These are phyloP conservation scores for Hypsopygia costalis DNA, from an alignment of 2,888 invertebrate species.

Conservation along the genomic window DNA sequence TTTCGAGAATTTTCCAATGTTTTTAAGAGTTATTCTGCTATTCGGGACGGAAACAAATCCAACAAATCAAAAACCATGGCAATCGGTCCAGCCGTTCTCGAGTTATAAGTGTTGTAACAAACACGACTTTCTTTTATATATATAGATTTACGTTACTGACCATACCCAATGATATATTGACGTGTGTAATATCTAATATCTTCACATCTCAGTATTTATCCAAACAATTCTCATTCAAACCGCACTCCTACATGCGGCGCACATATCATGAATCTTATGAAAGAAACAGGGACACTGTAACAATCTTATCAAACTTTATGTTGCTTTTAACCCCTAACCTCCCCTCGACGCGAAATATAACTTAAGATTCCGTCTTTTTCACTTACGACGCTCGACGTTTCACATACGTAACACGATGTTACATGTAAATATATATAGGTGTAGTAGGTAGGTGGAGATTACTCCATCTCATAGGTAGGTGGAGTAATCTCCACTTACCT, in stretches of 20 bases:
- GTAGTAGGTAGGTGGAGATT: not conserved
- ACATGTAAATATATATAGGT: not conserved
- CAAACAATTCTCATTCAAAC: not conserved
- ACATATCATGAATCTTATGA: slow-evolving; percentile 6
- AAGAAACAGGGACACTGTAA: slow-evolving; percentile 7
- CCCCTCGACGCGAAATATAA: slow-evolving; percentile 7
- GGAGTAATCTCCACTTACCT: too few relatives aligned
- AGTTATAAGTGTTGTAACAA: too few relatives aligned
- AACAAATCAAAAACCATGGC: too few relatives aligned
- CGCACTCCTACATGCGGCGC: not conserved
- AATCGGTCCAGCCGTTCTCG: too few relatives aligned
- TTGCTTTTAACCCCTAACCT: slow-evolving; percentile 9
- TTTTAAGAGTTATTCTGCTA: too few relatives aligned
- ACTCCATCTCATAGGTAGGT: too few relatives aligned
- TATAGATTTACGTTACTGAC: too few relatives aligned
- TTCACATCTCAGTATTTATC: not conserved
- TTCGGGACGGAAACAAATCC: too few relatives aligned
- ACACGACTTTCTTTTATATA: too few relatives aligned
- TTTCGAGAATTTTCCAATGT: too few relatives aligned
- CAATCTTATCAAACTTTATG: slow-evolving; percentile 11
- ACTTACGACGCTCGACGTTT: slow-evolving; percentile 5
- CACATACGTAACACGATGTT: not conserved
- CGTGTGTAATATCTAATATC: too few relatives aligned
- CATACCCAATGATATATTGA: too few relatives aligned
- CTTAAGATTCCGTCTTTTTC: slow-evolving; percentile 8